Conservation (phyloP, 2,888 invertebrate species). For the Drosophila flavopinicola region DNA sequence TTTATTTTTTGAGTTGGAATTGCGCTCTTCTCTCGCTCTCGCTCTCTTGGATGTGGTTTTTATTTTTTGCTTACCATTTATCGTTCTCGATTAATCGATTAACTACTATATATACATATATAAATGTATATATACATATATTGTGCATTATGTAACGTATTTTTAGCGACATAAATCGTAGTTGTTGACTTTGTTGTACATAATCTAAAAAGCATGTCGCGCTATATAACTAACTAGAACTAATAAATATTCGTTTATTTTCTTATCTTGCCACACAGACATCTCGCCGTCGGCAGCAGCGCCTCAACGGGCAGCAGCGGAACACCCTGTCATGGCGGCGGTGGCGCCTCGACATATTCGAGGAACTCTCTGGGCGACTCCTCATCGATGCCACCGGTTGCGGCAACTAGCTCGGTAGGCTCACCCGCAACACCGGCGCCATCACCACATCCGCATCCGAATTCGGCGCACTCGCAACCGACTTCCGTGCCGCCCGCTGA, state of each 20-base stretch:
- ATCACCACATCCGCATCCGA: conserved; percentile 88
- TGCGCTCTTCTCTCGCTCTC: conserved; percentile 5
- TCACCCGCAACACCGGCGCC: conserved; percentile 88
- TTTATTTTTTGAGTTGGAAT: conserved; percentile 8
- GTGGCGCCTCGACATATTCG: conserved; percentile 87
- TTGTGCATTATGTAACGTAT: conserved; percentile 8
- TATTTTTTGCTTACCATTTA: conserved; percentile 31
- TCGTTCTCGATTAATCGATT: conserved; percentile 45
- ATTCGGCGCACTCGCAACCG: conserved; percentile 89
- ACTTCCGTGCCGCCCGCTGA: conserved; percentile 88
- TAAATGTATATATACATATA: conserved; percentile 9
- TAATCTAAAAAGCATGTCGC: conserved; percentile 45
- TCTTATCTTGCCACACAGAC: conserved; percentile 42
- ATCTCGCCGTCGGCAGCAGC: conserved; percentile 40
- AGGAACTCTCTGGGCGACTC: conserved; percentile 85
- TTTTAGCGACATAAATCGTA: conserved; percentile 28
- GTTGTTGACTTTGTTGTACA: conserved; percentile 37
- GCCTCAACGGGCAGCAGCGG: conserved; percentile 86
- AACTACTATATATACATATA: conserved; percentile 12
- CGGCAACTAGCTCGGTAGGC: conserved; percentile 85
- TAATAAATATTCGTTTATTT: conserved; percentile 10
- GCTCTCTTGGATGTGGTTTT: conserved; percentile 42
- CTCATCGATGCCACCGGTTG: conserved; percentile 79
- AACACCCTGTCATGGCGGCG: conserved; percentile 84
- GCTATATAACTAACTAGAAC: conserved; percentile 1